Conservation (phyloP, 2,113 vertebrate species). For the Zosterops borbonicus region DNA sequence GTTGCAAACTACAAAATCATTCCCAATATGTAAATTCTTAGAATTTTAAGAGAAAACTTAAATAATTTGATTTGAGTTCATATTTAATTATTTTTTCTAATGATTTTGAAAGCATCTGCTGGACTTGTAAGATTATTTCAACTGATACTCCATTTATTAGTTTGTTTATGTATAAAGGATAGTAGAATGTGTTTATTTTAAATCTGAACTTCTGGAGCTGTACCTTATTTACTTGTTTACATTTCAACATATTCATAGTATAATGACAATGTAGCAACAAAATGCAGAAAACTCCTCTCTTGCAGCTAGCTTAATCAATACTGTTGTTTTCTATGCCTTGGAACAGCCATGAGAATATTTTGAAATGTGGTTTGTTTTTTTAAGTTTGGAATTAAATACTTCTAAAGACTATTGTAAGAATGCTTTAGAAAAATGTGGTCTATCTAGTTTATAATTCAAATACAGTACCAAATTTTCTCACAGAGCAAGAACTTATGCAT, state of each 20-base stretch:
- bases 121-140: not conserved
- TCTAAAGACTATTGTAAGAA: not conserved
- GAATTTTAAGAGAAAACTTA: not conserved
- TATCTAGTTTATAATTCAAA: not conserved
- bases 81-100: conserved; percentile 8
- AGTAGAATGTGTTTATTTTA: not conserved
- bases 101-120: not conserved
- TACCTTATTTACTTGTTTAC: not conserved
- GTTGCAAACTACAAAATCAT: not conserved
- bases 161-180: not conserved
- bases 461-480: not conserved
- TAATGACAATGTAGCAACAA: not conserved
- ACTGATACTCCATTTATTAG: not conserved
- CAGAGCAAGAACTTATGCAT: not conserved
- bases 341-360: not conserved
- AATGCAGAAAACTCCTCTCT: not conserved
- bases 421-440: not conserved
- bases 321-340: not conserved
- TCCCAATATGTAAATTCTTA: not conserved
- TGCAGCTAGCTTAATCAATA: not conserved
- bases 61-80: not conserved
- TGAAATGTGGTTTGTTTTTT: not conserved
- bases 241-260: not conserved
- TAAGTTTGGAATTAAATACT: not conserved
- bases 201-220: not conserved